Percentiles rank a stretch among this genome's conserved stretches.
Conservation (phyloP, 2,113 vertebrate genomes). For the Vulpes ferrilata region DNA sequence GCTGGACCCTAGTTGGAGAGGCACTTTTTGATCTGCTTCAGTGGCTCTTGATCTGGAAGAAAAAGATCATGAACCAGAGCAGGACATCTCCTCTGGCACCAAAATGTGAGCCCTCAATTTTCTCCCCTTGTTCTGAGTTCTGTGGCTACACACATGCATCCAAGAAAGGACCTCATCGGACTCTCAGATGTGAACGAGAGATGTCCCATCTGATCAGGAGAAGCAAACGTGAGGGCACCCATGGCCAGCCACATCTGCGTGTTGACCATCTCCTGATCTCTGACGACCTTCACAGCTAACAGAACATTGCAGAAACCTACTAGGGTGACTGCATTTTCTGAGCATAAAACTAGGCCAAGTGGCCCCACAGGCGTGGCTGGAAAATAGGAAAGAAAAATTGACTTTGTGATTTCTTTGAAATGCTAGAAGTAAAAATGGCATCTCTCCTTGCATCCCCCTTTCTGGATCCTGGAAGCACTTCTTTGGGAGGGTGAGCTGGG, state of each 20-base stretch:
- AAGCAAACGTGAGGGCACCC: neutral
- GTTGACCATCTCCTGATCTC: neutral
- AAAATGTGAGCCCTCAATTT: neutral
- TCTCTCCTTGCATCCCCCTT: neutral
- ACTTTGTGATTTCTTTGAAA: neutral
- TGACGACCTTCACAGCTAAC: neutral
- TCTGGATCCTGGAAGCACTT: neutral
- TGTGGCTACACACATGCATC: neutral
- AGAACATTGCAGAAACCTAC: too few relatives aligned
- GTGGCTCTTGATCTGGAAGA: neutral
- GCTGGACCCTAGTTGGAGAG: neutral
- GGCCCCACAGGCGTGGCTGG: neutral
- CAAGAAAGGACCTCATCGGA: neutral
- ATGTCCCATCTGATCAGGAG: neutral
- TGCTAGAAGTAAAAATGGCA: neutral
- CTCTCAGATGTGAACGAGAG: neutral
- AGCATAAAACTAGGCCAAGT: neutral
- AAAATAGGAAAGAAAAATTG: neutral
- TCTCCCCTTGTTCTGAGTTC: neutral
- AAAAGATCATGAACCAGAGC: neutral
- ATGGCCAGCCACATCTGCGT: neutral
- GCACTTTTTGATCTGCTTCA: neutral
- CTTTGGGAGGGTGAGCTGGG: neutral
- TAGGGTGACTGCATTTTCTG: neutral
- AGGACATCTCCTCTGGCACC: rapidly evolving